These are phyloP conservation scores for Tetanocera ferruginea DNA, from an alignment of 2,888 invertebrate species.

Conservation along the genomic window DNA sequence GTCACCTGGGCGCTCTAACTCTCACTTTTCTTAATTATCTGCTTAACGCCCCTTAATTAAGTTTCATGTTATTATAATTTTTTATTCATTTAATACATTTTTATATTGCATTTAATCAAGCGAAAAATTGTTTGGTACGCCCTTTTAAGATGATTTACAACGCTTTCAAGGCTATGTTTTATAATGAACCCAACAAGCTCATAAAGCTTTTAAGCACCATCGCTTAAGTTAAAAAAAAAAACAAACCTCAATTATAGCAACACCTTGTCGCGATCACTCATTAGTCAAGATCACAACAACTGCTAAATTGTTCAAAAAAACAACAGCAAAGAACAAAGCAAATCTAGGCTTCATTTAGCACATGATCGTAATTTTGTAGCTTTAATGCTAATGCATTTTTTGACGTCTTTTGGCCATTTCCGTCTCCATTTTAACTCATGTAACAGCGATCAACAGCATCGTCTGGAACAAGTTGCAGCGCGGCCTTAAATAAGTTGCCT, in stretches of 20 bases:
- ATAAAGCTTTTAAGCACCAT: neutral
- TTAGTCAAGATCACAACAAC: neutral
- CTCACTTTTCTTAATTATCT: neutral
- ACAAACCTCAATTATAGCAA: neutral
- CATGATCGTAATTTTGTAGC: too few relatives aligned
- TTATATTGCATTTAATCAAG: neutral
- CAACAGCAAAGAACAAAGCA: too few relatives aligned
- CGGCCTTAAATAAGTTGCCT: too few relatives aligned
- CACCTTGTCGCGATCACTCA: slow-evolving; percentile 8
- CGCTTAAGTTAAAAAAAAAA: neutral
- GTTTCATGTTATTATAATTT: neutral
- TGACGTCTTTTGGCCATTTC: too few relatives aligned
- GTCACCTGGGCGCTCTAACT: too few relatives aligned
- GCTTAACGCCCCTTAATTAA: neutral
- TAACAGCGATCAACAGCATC: too few relatives aligned
- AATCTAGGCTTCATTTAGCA: too few relatives aligned
- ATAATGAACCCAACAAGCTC: neutral
- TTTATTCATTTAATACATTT: neutral
- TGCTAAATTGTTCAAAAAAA: neutral
- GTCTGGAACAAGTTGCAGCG: too few relatives aligned
- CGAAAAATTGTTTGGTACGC: neutral
- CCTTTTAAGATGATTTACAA: neutral
- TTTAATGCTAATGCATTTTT: too few relatives aligned
- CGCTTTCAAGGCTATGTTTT: neutral
- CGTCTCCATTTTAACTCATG: too few relatives aligned